Base-by-base conservation (phyloP, 2,797 vertebrate genomes). In the Malurus splendens region DNA sequence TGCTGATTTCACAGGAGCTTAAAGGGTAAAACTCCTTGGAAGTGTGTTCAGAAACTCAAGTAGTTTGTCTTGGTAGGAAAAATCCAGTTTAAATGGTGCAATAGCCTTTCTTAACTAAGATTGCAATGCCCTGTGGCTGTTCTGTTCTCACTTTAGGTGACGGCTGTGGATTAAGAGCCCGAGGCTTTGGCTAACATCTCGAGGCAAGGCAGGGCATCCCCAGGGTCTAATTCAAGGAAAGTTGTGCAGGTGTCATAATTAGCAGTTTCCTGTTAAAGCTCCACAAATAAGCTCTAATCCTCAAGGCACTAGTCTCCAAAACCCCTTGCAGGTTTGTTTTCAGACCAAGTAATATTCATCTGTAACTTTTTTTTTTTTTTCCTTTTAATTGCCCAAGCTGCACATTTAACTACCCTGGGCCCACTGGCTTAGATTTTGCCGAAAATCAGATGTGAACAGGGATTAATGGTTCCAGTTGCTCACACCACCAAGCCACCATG, bases 201-300 rank as follows among this genome's bases (percentile, higher is more conserved):
- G 64, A 61, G 57, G 82, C 77, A 64, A 92, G 70, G 82, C 92
- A 86, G 57, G 33, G 48, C 64, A 78, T 96, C 96, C 94, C 96
- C 10, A 50, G 81, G 92, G 96, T 24, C 95, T 85, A 86, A 92
- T 96, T 92, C 80, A 71, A 64, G 74, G 91, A 50, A 95, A 92
- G 32, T 86, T 94, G 65, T 78, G 88, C 95, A 96, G 94, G 96
- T 97, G 95, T 96, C 83, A 96, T 96, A 97, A 97, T 97, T 96
- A 97, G 94, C 95, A 93, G 93, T 93, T 97, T 97, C 94, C 96
- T 95, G 95, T 86, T 80, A 86, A 89, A 95, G 52, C 61, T 88
- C 93, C 90, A 82, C 91, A 95, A 95, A 95, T 94, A 95, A 96
- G 82, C 94, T 89, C 51, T 78, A 96, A 91, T 94, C 91, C 96